Conservation (phyloP, 1,140 invertebrate genomes). For the Apis florea region DNA sequence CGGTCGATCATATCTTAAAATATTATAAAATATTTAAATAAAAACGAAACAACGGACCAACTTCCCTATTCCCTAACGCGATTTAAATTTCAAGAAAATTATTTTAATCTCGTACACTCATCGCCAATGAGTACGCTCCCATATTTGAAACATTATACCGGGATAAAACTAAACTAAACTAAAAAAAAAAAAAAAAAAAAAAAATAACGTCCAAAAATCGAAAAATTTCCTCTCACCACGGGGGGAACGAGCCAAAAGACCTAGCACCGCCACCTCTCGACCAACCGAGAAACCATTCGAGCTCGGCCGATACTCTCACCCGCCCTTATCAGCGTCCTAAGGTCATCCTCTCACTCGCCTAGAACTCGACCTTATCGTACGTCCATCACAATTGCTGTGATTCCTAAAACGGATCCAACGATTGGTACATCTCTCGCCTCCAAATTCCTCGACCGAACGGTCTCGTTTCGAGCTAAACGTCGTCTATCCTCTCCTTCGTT, state of each 20-base stretch:
- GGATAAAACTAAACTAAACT: too few species aligned
- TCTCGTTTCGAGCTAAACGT: not conserved
- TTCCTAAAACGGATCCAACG: not conserved
- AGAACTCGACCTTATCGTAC: conserved; percentile 61
- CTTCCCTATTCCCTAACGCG: too few species aligned
- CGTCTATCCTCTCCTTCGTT: not conserved
- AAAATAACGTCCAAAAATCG: too few species aligned
- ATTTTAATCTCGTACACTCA: not conserved
- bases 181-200: too few species aligned
- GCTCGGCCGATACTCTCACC: conserved; percentile 49
- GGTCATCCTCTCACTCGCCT: conserved; percentile 8
- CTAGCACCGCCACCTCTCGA: conserved; percentile 49
- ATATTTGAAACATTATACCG: too few species aligned
- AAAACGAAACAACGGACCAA: too few species aligned
- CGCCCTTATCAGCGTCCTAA: conserved; percentile 46
- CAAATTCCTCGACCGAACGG: too few species aligned
- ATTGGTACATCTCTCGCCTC: conserved; percentile 30
- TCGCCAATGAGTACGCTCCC: not conserved
- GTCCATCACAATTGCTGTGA: conserved; percentile 19
- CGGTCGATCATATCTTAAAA: not conserved
- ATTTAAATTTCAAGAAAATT: too few species aligned
- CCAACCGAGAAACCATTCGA: not conserved
- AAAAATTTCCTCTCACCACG: too few species aligned
- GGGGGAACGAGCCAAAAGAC: not conserved
- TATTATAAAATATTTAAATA: not conserved